Evolutionary conservation across 2,888 invertebrate genomes (phyloP).

Genomic region (Lamproptera curius): DNA sequence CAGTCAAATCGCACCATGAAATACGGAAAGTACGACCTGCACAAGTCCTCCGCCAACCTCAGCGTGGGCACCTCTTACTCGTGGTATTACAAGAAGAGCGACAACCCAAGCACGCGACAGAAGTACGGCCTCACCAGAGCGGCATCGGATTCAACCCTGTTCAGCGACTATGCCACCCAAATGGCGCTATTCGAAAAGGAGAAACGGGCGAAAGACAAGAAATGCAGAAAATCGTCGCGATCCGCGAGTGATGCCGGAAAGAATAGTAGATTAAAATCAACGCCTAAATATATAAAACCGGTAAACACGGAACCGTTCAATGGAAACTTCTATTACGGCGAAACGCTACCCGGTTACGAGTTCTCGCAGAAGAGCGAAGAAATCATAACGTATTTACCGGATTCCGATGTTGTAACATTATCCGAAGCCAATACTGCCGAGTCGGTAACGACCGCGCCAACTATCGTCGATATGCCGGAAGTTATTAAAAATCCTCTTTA

Average conservation of each 20-base stretch:
- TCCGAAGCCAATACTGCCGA: slow-evolving; percentile 62
- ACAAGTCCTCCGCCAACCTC: slow-evolving; percentile 66
- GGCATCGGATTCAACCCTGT: slow-evolving; percentile 70
- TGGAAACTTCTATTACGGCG: slow-evolving; percentile 72
- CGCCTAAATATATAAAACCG: slow-evolving; percentile 54
- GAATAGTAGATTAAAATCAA: slow-evolving; percentile 56
- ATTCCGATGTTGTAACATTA: slow-evolving; percentile 61
- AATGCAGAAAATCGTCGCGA: slow-evolving; percentile 65
- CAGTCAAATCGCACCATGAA: slow-evolving; percentile 63
- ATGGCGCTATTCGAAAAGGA: slow-evolving; percentile 66
- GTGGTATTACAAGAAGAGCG: slow-evolving; percentile 71
- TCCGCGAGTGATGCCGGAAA: slow-evolving; percentile 61
- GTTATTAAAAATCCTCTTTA: slow-evolving; percentile 64
- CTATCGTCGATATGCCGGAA: slow-evolving; percentile 59
- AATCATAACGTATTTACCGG: slow-evolving; percentile 63
- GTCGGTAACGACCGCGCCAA: slow-evolving; percentile 54
- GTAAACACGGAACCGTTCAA: slow-evolving; percentile 66
- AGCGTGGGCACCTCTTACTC: slow-evolving; percentile 72
- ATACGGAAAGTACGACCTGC: slow-evolving; percentile 74
- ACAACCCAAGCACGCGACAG: slow-evolving; percentile 50
- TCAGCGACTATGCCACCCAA: slow-evolving; percentile 73
- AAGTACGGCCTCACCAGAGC: slow-evolving; percentile 56
- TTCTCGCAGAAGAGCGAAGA: slow-evolving; percentile 57
- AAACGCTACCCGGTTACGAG: slow-evolving; percentile 62
- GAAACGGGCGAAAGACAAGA: slow-evolving; percentile 43